Base-by-base conservation (phyloP, 1,140 invertebrate species). In the Leptinotarsa texana region DNA sequence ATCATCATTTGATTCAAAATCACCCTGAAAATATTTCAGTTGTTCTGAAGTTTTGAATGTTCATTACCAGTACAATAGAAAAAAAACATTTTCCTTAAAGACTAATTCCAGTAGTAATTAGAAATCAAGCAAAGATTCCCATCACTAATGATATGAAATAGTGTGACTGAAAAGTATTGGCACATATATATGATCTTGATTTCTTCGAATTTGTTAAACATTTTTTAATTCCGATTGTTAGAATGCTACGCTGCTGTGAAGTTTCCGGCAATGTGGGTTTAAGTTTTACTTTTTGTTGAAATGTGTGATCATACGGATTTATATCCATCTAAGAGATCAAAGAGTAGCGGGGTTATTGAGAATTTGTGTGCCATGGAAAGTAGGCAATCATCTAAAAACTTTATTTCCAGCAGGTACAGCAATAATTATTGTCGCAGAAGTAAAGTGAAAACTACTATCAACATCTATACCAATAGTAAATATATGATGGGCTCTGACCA, bases 351-450 rank as follows among this genome's bases (percentile, higher is more conserved):
- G 1, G 4, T 33, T 33, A 33, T 33, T 33, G 1, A 33, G 6
- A 33, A 33, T 8, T 33, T 33, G 27, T 6, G 27, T 33, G 1
- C 1, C 22, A 27, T 66, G 63, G 1, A 66, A 15, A 3, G 63
- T 27, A 8, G 63, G 2, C 1, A 66, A 27, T 66, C 1, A 66
- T 6, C 5, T 66, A 27, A 66, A 66, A 18, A 66, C 22, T 66
- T 21, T 66, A 3, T 27, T 66, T 66, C 63, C 63, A 21, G 5
- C 27, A 4, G 89, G 88, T 15, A 89, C 82, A 22, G 88, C 89
- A 88, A 93, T 93, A 87, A 92, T 90, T 89, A 93, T 91, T 65
- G 91, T 92, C 33, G 89, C 90, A 69, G 90, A 88, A 17, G 27
- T 27, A 27, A 27, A 27, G 24, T 27, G 6, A 27, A 1, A 4